phyloP scores from a whole-genome alignment of 2,797 vertebrate genomes.

The Scomberomorus guttatus region DNA sequence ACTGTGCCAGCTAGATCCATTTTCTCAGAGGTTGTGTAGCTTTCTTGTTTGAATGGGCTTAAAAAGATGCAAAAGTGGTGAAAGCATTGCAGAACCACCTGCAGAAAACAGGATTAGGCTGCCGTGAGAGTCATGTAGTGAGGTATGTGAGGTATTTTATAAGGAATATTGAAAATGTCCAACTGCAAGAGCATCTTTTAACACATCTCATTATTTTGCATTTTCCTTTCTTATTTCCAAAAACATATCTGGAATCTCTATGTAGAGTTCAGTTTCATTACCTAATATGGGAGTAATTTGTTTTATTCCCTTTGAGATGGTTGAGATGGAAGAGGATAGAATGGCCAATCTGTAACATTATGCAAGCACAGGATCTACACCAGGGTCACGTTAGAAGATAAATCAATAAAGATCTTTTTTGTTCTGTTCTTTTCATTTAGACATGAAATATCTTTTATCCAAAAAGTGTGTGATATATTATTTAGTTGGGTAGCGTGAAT shows the following conservation, averaged over 20 bases:
- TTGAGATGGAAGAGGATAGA: too few relatives aligned
- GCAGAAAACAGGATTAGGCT: background rate
- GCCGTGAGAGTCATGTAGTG: background rate
- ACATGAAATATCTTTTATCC: too few relatives aligned
- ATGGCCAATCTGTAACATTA: too few relatives aligned
- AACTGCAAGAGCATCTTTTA: background rate
- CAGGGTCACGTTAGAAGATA: too few relatives aligned
- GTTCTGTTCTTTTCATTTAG: too few relatives aligned
- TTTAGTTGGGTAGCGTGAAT: too few relatives aligned
- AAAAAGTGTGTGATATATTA: too few relatives aligned
- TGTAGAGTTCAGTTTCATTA: background rate
- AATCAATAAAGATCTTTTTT: too few relatives aligned
- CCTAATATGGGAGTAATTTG: too few relatives aligned
- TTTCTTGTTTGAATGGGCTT: background rate
- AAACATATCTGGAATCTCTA: background rate
- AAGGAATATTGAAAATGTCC: too few relatives aligned
- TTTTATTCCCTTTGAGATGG: background rate
- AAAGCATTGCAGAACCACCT: background rate
- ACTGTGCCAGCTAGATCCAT: background rate
- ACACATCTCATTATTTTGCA: background rate
- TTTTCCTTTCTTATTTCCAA: background rate
- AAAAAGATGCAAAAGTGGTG: background rate
- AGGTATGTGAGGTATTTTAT: too few relatives aligned
- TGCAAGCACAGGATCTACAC: too few relatives aligned
- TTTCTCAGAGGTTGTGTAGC: background rate